These are phyloP conservation scores for Caenorhabditis briggsae DNA, from an alignment of 1,140 invertebrate genomes.

Conservation along the genomic window DNA sequence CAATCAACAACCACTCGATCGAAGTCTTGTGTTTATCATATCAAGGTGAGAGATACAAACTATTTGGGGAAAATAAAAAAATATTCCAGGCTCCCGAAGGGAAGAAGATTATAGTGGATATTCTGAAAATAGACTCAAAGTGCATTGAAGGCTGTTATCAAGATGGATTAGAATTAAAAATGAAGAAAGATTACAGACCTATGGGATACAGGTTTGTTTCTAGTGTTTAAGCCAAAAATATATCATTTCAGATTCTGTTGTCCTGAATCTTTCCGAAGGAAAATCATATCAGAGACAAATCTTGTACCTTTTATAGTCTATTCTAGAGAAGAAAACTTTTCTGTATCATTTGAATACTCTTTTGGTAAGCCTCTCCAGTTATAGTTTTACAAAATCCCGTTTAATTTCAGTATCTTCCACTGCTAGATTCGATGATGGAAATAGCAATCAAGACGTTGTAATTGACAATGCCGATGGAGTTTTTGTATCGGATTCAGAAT, in stretches of 20 bases:
- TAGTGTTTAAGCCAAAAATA: background rate
- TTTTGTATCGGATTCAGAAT: background rate
- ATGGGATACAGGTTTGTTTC: slow-evolving; percentile 53
- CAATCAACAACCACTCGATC: slow-evolving; percentile 18
- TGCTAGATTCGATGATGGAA: slow-evolving; percentile 30
- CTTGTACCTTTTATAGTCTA: slow-evolving; percentile 52
- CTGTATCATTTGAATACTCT: slow-evolving; percentile 58
- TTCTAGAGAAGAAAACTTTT: slow-evolving; percentile 12
- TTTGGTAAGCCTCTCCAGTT: slow-evolving; percentile 25
- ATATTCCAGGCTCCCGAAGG: slow-evolving; percentile 60
- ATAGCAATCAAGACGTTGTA: too few relatives aligned
- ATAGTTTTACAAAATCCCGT: too few relatives aligned
- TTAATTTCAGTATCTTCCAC: slow-evolving; percentile 10
- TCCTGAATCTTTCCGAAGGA: slow-evolving; percentile 19
- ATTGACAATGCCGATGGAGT: slow-evolving; percentile 25
- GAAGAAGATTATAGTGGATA: slow-evolving; percentile 52
- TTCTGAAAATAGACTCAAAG: slow-evolving; percentile 52
- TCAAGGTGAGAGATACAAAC: slow-evolving; percentile 19
- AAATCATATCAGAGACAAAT: slow-evolving; percentile 51
- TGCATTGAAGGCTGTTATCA: slow-evolving; percentile 59
- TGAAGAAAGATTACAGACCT: slow-evolving; percentile 56
- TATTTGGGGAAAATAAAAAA: background rate
- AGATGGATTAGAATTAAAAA: slow-evolving; percentile 61
- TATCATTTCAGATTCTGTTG: slow-evolving; percentile 60
- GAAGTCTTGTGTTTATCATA: slow-evolving; percentile 63